phyloP scores from a whole-genome alignment of 2,888 invertebrate species.

The Dicyrtomina minuta region DNA sequence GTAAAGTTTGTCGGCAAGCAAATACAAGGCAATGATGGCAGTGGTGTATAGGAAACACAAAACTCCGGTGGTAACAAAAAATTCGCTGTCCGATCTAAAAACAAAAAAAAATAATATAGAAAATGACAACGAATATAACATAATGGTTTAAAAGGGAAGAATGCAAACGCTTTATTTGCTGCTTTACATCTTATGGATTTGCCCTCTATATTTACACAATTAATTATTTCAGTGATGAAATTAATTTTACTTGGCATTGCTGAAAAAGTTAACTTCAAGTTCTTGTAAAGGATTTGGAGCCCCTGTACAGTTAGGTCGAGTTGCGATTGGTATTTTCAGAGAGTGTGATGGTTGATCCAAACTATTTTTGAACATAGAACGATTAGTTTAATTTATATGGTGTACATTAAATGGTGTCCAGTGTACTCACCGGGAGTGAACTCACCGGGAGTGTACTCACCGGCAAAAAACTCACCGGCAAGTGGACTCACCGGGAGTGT shows the following conservation, averaged over 20 bases:
- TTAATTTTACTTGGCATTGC: conserved; percentile 33
- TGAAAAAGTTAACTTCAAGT: conserved; percentile 12
- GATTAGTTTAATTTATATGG: no score
- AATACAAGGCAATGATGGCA: conserved; percentile 39
- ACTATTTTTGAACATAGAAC: no score
- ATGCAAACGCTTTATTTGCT: conserved; percentile 40
- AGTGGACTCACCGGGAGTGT: no score
- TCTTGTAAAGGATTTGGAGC: neutral
- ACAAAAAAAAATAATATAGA: conserved; percentile 54
- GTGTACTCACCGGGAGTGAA: no score
- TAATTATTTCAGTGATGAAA: conserved; percentile 13
- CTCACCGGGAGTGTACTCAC: no score
- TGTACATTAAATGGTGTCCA: no score
- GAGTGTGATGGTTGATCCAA: conserved; percentile 17
- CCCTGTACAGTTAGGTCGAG: neutral
- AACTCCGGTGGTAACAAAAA: conserved; percentile 71
- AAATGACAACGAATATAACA: conserved; percentile 42
- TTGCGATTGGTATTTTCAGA: no score
- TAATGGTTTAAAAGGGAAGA: conserved; percentile 7
- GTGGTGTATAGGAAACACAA: conserved; percentile 60
- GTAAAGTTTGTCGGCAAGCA: conserved; percentile 44
- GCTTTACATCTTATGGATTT: no score
- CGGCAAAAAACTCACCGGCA: no score
- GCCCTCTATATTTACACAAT: no score
- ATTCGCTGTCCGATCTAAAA: conserved; percentile 63